Base-by-base conservation (phyloP, 1,140 invertebrate genomes). In the Drosophila equinoxialis region DNA sequence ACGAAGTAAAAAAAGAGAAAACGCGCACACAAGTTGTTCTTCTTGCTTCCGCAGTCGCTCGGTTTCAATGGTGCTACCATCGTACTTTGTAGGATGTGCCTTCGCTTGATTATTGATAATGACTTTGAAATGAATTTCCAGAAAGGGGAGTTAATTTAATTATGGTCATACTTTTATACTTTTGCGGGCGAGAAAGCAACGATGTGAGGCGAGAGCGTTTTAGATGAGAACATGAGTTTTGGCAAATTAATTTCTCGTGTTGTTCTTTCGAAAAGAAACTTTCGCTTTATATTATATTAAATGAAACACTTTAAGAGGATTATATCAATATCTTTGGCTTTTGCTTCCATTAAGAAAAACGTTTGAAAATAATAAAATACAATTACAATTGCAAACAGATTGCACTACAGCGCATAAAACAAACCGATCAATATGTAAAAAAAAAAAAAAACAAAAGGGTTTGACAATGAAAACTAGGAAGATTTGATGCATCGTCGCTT, bases 111-210 rank as follows among this genome's bases (percentile, higher is more conserved):
- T 86, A 86, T 86, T 86, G 83, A 87, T 86, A 86, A 87, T 86
- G 82, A 86, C 79, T 86, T 86, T 83, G 76, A 68, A 83, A 87
- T 86, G 83, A 77, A 87, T 87, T 86, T 86, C 71, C 79, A 79
- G 72, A 51, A 23, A 65, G 77, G 66, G 68, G 87, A 86, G 69
- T 89, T 87, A 87, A 87, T 86, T 86, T 89, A 86, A 86, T 86
- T 83, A 87, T 77, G 70, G 67, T 77, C 76, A 86, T 87, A 87
- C 67, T 79, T 87, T 82, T 68, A 71, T 68, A 58, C 37, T 10
- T 55, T 41, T 61, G 65, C 41, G 68, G 35, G 35, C 42, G 54
- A 17, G 35, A 64, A 67, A 55, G 60, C 48, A 60, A 61, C 23
- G 17, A 14, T 54, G n/a, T 41, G 39, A 17, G 55, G 33, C 6